Conservation (phyloP, 2,888 invertebrate species). For the Caenorhabditis sp. region DNA sequence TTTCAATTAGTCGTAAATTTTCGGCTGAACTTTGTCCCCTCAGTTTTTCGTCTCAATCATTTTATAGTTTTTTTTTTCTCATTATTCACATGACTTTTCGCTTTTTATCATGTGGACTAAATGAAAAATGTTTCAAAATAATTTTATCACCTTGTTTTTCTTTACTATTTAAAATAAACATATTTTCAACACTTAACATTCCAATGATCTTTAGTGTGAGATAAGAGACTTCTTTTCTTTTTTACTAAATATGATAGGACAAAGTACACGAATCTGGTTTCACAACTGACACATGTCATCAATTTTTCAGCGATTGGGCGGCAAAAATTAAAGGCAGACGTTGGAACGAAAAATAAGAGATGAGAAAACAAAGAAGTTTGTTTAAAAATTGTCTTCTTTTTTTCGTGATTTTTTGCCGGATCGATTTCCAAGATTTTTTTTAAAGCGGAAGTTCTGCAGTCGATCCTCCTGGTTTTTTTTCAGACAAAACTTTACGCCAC, state of each 20-base stretch:
- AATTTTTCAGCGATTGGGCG: not conserved
- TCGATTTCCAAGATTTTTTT: no score
- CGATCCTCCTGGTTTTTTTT: no score
- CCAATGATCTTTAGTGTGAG: not conserved
- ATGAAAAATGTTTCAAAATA: no score
- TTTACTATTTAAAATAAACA: slow-evolving; percentile 5
- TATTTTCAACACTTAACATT: not conserved
- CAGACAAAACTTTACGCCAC: no score
- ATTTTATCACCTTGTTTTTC: slow-evolving; percentile 15
- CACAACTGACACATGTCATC: not conserved
- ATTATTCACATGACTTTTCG: not conserved
- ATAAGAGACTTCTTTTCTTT: not conserved
- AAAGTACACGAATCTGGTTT: not conserved
- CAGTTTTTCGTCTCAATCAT: not conserved
- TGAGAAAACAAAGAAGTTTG: not conserved
- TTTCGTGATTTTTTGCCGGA: no score
- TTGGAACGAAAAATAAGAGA: not conserved
- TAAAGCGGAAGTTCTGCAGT: not conserved
- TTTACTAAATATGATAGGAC: not conserved
- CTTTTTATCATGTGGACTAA: slow-evolving; percentile 23
- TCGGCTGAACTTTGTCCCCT: not conserved
- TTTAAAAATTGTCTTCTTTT: not conserved
- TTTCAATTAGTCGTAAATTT: slow-evolving; percentile 6
- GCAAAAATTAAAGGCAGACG: no score
- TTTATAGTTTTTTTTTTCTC: no score